Conservation (phyloP, 1,140 invertebrate species). For the Sycobia sp. region DNA sequence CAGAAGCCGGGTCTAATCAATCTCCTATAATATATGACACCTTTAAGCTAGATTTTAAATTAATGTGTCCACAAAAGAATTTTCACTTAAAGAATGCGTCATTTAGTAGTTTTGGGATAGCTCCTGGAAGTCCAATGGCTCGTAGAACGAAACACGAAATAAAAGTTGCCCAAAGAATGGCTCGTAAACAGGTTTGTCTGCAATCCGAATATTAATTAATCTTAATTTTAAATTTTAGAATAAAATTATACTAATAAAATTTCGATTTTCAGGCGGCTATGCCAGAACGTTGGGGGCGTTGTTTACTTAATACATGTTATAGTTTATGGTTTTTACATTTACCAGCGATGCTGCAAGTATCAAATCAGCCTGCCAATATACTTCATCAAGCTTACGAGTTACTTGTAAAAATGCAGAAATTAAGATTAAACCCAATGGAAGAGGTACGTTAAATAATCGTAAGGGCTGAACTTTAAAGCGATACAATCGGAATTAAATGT, state of each 20-base stretch:
- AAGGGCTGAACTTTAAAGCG: background rate
- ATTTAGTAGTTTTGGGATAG: conserved; percentile 55
- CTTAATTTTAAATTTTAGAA: background rate
- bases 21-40: conserved; percentile 52
- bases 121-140: conserved; percentile 87
- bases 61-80: conserved; percentile 64
- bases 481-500: background rate
- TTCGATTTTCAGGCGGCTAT: conserved; percentile 51
- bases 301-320: conserved; percentile 83
- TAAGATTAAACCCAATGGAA: conserved; percentile 79
- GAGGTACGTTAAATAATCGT: conserved; percentile 67
- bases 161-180: conserved; percentile 87
- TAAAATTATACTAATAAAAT: background rate
- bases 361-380: conserved; percentile 73
- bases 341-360: conserved; percentile 61
- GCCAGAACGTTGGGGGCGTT: conserved; percentile 91
- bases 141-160: conserved; percentile 94
- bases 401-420: conserved; percentile 81
- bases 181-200: conserved; percentile 68
- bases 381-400: conserved; percentile 86
- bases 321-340: conserved; percentile 98
- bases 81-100: conserved; percentile 52
- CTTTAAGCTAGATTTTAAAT: conserved; percentile 64
- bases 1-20: conserved; percentile 71
- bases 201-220: too few species aligned